Conservation (phyloP, 2,113 vertebrate genomes). For the Pseudorectes ferrugineus region DNA sequence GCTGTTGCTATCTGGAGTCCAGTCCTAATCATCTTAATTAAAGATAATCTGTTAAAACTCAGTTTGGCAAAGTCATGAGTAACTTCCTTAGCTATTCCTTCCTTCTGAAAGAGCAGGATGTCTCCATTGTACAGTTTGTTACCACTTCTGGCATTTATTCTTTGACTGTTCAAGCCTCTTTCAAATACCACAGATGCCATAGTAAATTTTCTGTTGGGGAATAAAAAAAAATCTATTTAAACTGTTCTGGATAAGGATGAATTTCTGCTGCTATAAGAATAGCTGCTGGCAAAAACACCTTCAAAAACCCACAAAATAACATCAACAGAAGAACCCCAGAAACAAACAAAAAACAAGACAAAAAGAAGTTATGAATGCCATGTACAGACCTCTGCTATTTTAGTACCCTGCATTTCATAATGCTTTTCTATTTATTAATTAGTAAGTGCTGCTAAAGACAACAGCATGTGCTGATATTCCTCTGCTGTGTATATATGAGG, state of each 20-base stretch:
- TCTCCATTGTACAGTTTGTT: background rate
- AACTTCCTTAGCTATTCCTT: background rate
- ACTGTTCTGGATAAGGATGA: background rate
- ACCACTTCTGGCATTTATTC: background rate
- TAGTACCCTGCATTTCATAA: background rate
- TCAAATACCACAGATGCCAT: background rate
- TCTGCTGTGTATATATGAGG: background rate
- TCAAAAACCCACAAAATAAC: accelerated
- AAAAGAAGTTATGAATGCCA: background rate
- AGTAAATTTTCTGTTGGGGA: background rate
- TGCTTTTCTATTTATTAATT: background rate
- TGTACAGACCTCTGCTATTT: background rate
- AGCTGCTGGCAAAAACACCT: background rate
- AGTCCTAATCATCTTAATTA: background rate
- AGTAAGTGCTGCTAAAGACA: background rate
- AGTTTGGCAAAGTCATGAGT: background rate
- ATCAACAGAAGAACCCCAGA: too few relatives aligned
- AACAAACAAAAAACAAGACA: background rate
- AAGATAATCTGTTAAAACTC: background rate
- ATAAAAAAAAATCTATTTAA: background rate
- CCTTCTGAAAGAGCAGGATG: background rate
- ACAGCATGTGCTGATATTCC: background rate
- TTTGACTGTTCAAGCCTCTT: background rate
- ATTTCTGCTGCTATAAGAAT: background rate
- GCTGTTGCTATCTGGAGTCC: background rate